Evolutionary conservation across 2,888 invertebrate species (phyloP), one percentile per base, ranked within the genome.

Genomic region (Tetranychus truncatus): DNA sequence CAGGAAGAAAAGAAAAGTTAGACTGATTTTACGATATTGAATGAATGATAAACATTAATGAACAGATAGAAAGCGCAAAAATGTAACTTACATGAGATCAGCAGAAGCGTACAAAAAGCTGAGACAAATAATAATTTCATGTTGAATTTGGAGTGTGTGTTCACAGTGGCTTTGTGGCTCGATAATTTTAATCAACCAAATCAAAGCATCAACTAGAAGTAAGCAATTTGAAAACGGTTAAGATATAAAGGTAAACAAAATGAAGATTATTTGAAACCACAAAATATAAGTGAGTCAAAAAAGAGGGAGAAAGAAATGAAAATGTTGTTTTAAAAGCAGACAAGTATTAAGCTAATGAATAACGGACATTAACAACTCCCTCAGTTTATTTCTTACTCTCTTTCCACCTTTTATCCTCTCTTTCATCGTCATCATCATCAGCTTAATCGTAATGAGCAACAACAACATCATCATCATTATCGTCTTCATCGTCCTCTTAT

Each of bases 301-400:
- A 45, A 72, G 45, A 72, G 15, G 44, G 44, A 44, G 44, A 44
- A n/a, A 18, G 72, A 44, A 20, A 72, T 34, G 44, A 34, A 72
- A 20, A 46, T 45, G 72, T 6, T 44, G 46, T 34, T 34, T 34
- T 5, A 34, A 55, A 55, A 2, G 15, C 55, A 55, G 55, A 15
- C 11, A 55, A 15, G 46, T 46, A 46, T 8, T 2, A 3, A 55
- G 55, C 9, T 55, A 55, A 55, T 55, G 15, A 15, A 34, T 72
- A 20, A 20, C 6, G 20, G 46, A 45, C 20, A 34, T 72, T 44
- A 69, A 2, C 15, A 55, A 15, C 44, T 72, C 72, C 34, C 46
- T 72, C 72, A 44, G 44, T 18, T n/a, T 72, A 24, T 72, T 44
- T 44, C 44, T 72, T 4, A n/a, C 46, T 72, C 45, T 72, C 72